Evolutionary conservation across 2,797 vertebrate genomes (phyloP).

Genomic region (Rhadinocentrus ornatus): DNA sequence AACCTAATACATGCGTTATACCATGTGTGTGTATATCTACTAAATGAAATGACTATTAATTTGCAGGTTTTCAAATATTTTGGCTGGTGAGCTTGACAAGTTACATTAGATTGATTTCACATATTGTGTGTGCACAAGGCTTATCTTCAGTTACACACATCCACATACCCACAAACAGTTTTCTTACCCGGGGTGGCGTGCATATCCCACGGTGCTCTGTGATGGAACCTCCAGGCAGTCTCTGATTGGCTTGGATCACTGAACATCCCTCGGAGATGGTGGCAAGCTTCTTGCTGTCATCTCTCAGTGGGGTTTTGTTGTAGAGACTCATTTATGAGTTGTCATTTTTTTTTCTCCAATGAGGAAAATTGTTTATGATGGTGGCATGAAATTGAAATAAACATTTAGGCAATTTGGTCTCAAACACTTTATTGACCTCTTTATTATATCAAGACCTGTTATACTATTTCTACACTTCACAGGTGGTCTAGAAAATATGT

Average conservation of each 20-base stretch:
- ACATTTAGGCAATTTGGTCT: slow-evolving; percentile 46
- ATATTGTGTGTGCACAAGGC: slow-evolving; percentile 7
- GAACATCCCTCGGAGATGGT: slow-evolving; percentile 57
- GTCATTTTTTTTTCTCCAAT: slow-evolving; percentile 34
- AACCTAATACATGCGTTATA: slow-evolving; percentile 2
- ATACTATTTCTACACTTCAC: slow-evolving; percentile 58
- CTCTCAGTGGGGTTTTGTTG: slow-evolving; percentile 40
- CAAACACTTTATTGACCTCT: slow-evolving; percentile 65
- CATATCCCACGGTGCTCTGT: slow-evolving; percentile 69
- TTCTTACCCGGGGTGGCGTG: slow-evolving; percentile 36
- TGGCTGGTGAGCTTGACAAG: slow-evolving; percentile 4
- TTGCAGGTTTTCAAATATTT: slow-evolving; percentile 16
- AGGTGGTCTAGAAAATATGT: slow-evolving; percentile 44
- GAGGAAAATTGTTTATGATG: slow-evolving; percentile 41
- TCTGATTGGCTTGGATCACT: slow-evolving; percentile 66
- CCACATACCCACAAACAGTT: slow-evolving; percentile 40
- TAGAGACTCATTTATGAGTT: slow-evolving; percentile 53
- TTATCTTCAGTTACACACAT: slow-evolving; percentile 29
- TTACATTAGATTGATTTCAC: slow-evolving; percentile 26
- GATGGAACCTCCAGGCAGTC: slow-evolving; percentile 78
- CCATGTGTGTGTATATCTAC: slow-evolving; percentile 17
- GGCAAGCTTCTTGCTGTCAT: slow-evolving; percentile 37
- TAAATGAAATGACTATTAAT: slow-evolving; percentile 35
- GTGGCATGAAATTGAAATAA: slow-evolving; percentile 49
- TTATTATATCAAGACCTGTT: slow-evolving; percentile 60